These are phyloP conservation scores for Tenthredo distinguenda DNA, from an alignment of 2,888 invertebrate species.

Conservation along the genomic window DNA sequence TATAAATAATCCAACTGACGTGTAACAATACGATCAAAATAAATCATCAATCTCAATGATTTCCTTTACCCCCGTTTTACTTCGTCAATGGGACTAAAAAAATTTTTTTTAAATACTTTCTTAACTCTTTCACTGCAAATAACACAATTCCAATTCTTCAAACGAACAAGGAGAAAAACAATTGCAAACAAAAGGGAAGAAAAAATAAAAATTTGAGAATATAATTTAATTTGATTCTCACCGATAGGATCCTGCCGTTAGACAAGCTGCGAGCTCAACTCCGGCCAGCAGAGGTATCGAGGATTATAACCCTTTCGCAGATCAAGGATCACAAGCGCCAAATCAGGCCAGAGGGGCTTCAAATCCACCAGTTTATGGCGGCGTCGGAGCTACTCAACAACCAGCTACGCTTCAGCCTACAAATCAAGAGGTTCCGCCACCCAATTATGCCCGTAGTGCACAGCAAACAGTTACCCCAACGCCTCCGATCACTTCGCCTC, in stretches of 20 bases:
- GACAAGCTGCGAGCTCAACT: conserved; percentile 91
- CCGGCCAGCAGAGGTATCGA: conserved; percentile 89
- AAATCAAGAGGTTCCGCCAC: conserved; percentile 79
- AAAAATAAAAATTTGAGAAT: background rate
- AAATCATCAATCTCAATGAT: background rate
- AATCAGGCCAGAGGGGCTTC: conserved; percentile 78
- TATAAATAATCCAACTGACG: conserved; percentile 7
- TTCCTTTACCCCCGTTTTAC: background rate
- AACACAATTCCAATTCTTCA: background rate
- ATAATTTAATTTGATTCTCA: background rate
- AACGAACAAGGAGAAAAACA: background rate
- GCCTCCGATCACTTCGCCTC: conserved; percentile 68
- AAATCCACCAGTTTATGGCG: conserved; percentile 79
- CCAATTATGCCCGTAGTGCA: conserved; percentile 84
- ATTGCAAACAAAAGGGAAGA: background rate
- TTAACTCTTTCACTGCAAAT: background rate
- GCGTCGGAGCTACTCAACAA: conserved; percentile 78
- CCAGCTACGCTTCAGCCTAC: conserved; percentile 92
- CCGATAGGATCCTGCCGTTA: conserved; percentile 95
- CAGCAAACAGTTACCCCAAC: conserved; percentile 79
- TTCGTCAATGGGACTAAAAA: background rate
- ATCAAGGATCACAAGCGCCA: conserved; percentile 82
- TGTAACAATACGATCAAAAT: conserved; percentile 13
- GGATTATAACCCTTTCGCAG: conserved; percentile 97
- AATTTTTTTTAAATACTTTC: background rate